Evolutionary conservation across 2,888 invertebrate species (phyloP).

Genomic region (Mongoloraphidia duomilia): DNA sequence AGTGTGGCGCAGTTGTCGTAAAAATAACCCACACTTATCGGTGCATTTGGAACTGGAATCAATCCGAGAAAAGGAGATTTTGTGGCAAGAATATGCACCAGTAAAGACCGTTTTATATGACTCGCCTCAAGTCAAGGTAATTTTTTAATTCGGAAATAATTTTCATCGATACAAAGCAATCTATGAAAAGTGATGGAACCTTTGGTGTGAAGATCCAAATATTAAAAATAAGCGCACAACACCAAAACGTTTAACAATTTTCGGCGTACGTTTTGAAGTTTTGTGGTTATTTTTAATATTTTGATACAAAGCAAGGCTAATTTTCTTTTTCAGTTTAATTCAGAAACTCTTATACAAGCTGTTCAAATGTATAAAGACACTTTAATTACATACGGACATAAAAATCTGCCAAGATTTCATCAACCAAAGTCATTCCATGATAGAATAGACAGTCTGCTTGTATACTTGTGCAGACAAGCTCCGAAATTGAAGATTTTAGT

Average conservation of each 20-base stretch:
- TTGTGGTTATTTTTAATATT: not conserved
- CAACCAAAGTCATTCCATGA: conserved; percentile 52
- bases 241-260: too few relatives aligned
- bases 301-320: not conserved
- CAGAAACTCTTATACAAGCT: conserved; percentile 36
- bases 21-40: conserved; percentile 41
- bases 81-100: conserved; percentile 56
- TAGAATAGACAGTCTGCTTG: conserved; percentile 50
- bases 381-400: conserved; percentile 50
- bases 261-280: too few relatives aligned
- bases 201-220: too few relatives aligned
- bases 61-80: conserved; percentile 37
- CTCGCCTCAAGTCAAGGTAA: conserved; percentile 43
- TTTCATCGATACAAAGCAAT: not conserved
- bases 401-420: conserved; percentile 49
- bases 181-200: too few relatives aligned
- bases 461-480: conserved; percentile 53
- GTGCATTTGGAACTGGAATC: conserved; percentile 57
- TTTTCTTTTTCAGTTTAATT: conserved; percentile 28
- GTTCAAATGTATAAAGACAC: conserved; percentile 47
- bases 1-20: conserved; percentile 33
- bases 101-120: conserved; percentile 49
- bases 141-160: conserved; percentile 6
- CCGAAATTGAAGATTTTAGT: conserved; percentile 53
- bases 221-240: too few relatives aligned